Conservation (phyloP, 2,797 vertebrate genomes). For the Lacerta viridis region DNA sequence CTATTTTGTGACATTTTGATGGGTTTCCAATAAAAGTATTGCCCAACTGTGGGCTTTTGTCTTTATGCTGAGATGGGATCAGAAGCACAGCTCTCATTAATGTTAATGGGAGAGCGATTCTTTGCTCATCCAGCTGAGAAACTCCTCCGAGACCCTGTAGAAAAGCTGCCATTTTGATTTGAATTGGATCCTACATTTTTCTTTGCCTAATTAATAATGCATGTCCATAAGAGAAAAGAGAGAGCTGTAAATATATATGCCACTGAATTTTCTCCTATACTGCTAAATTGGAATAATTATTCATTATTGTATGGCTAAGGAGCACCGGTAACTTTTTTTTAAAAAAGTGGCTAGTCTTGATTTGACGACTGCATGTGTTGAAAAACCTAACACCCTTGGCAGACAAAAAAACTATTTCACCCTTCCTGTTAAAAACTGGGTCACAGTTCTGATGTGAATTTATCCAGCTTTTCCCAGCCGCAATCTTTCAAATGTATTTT, state of each 20-base stretch:
- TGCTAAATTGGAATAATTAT: slow-evolving; percentile 26
- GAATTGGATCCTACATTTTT: slow-evolving; percentile 33
- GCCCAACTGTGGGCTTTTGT: background rate
- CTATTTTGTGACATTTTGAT: background rate
- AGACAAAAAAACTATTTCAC: background rate
- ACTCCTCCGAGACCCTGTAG: slow-evolving; percentile 10
- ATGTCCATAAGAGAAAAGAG: background rate
- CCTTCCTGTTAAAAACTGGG: slow-evolving; percentile 1
- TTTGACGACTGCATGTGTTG: background rate
- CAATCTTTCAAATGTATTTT: background rate
- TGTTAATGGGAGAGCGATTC: slow-evolving; percentile 42
- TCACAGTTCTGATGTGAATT: background rate
- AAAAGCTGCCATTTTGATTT: slow-evolving; percentile 55
- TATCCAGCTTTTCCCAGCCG: slow-evolving; percentile 4
- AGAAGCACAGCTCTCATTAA: slow-evolving; percentile 35
- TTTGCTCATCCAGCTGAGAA: slow-evolving; percentile 43
- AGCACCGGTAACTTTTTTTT: background rate
- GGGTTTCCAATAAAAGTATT: background rate
- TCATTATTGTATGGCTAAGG: background rate
- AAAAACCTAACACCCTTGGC: background rate
- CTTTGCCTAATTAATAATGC: slow-evolving; percentile 63
- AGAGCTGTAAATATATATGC: slow-evolving; percentile 20
- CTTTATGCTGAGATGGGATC: background rate
- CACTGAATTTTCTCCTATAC: background rate
- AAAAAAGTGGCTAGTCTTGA: background rate